Evolutionary conservation across 2,888 invertebrate genomes (phyloP), one percentile per base, ranked within the genome.

Genomic region (Diploptera punctata): DNA sequence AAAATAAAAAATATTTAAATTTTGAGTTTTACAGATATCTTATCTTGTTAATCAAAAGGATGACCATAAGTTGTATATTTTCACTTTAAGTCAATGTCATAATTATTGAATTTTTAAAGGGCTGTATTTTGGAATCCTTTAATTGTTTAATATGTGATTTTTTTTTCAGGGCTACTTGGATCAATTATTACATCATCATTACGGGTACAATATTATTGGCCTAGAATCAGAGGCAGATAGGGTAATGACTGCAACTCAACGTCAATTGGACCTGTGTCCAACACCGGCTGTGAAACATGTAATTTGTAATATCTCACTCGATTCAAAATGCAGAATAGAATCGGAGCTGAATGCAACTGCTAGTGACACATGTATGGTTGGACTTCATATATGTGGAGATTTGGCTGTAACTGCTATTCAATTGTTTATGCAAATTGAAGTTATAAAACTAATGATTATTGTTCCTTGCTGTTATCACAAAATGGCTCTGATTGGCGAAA

Each of bases 381-480:
- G 93, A 0, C 85, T 94, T 9, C 94, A 94, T 79, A 90, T 93
- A 5, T 94, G 94, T 79, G 93, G 91, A 0, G 93, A 93, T 83
- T 84, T 94, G 71, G 90, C 91, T 49, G 84, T 92, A 24, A 86
- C 87, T 70, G 89, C 91, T 9, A 86, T 92, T 65, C 85, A 88
- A 77, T 82, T 93, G 76, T 93, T 92, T 33, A 31, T 68, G 1
- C 49, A 26, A 21, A 3, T 72, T 19, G 57, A 38, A n/a, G 33
- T 29, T 16, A 16, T 71, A 2, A 57, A 62, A 24, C 18, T 49
- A 2, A 80, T 93, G 24, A 85, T 90, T 57, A 83, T 93, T 16
- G 89, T 93, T 86, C 91, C 93, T 3, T 94, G 94, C 79, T 94
- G 94, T 79, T 94, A 94, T 78, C 93, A 94, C 80, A 90, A 91